These are phyloP conservation scores for Nephrotoma appendiculata DNA, from an alignment of 2,888 invertebrate species.

Conservation along the genomic window DNA sequence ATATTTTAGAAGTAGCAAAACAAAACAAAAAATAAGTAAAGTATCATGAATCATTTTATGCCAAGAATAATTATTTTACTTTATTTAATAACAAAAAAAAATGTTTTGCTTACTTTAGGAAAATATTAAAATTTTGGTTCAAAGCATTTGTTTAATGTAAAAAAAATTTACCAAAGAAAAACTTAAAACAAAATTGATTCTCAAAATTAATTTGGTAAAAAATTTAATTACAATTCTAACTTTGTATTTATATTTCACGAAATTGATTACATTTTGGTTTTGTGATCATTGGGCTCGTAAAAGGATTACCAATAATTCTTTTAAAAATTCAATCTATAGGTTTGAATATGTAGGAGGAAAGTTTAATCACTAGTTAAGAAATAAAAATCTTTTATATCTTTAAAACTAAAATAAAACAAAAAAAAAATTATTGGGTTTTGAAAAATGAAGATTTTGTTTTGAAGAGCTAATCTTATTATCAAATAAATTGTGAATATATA, in stretches of 20 bases:
- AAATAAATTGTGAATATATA: background rate
- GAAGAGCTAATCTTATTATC: background rate
- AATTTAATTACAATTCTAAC: background rate
- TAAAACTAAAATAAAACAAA: background rate
- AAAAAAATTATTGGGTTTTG: background rate
- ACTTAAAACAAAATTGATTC: background rate
- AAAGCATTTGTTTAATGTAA: background rate
- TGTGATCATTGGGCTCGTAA: background rate
- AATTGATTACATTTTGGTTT: background rate
- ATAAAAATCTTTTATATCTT: background rate
- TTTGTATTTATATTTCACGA: background rate
- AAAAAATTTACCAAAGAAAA: background rate
- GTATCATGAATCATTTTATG: background rate
- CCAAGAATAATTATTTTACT: background rate
- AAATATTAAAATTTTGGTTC: background rate
- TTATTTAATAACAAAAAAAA: background rate
- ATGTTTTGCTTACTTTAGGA: background rate
- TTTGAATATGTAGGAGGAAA: too few species aligned
- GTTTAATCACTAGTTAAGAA: too few species aligned
- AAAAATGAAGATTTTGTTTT: background rate
- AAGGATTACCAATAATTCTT: background rate
- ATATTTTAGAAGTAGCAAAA: background rate
- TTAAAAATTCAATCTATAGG: too few species aligned
- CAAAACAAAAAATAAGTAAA: background rate
- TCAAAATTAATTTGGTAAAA: background rate